Conservation (phyloP, 64 coral and sea anemone genomes). For the Porites lutea region DNA sequence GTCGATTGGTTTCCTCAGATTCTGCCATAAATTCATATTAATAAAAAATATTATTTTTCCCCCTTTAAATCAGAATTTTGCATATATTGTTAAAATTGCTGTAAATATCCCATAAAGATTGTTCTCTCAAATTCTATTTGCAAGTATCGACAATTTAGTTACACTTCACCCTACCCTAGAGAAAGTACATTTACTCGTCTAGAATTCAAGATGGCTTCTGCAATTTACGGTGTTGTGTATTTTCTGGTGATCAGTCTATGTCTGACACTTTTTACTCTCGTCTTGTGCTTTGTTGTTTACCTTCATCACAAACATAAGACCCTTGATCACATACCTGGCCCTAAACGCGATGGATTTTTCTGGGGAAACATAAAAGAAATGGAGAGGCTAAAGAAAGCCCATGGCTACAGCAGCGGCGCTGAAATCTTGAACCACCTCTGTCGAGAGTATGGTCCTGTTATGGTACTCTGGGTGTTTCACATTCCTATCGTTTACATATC, state of each 20-base stretch:
- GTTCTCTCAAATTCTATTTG: too few relatives aligned
- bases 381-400: constrained; percentile 6
- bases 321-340: constrained; percentile 72
- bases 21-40: too few relatives aligned
- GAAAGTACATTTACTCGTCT: not conserved
- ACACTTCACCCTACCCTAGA: not conserved
- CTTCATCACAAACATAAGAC: constrained; percentile 67
- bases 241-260: constrained; percentile 19
- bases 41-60: too few relatives aligned
- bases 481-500: constrained; percentile 69
- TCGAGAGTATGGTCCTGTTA: constrained; percentile 65
- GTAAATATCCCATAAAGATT: too few relatives aligned
- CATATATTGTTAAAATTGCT: too few relatives aligned
- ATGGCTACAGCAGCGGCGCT: not conserved
- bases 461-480: constrained; percentile 65
- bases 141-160: too few relatives aligned
- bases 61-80: too few relatives aligned
- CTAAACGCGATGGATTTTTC: constrained; percentile 77
- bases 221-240: not conserved
- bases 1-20: too few relatives aligned
- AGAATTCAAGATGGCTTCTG: constrained; percentile 15
- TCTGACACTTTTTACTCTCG: constrained; percentile 49
- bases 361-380: constrained; percentile 68
- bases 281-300: constrained; percentile 70
- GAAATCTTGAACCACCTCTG: constrained; percentile 43